Evolutionary conservation across 2,888 invertebrate genomes (phyloP), one percentile per base, ranked within the genome.

Genomic region (Octonoba sinensis): DNA sequence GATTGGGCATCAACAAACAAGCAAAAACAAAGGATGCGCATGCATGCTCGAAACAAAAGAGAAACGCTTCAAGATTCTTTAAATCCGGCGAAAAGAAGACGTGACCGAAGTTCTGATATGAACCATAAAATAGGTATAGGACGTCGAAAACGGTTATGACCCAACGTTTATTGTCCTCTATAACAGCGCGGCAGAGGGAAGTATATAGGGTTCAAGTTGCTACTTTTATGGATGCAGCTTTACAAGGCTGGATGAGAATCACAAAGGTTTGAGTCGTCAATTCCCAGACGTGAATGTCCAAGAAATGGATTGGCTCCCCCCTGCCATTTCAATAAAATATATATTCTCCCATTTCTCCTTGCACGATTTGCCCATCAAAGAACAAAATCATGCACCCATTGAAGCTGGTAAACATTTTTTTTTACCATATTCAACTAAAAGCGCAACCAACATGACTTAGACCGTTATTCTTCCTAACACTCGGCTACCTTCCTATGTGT

Each of bases 81-180:
- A 77, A 77, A 69, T 69, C 76, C 64, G 46, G 36, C 54, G 54
- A 47, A 44, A 57, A 60, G 24, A 54, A 64, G 64, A 77, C 76
- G 76, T 77, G 76, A 75, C 75, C 67, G 59, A 75, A 75, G 69
- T 77, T 60, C 60, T 62, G 76, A 77, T 77, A 77, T 70, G 76
- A 77, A 69, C 75, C 76, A 77, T 77, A 77, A 77, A 77, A 77
- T 77, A 77, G 69, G 76, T 62, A 77, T 77, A 77, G 76, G 69
- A 77, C 76, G 76, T 70, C 76, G 76, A 77, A 77, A 77, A 77
- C 70, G 69, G 76, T 77, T 77, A 77, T 77, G 76, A 77, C 76
- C 76, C 54, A 60, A 70, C 69, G 76, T 77, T 77, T 77, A 77
- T 77, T 77, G 76, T 77, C 69, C 70, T 64, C 56, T 62, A 64